Evolutionary conservation across 2,888 invertebrate genomes (phyloP).

Genomic region (Callyntrura guangdongensis): DNA sequence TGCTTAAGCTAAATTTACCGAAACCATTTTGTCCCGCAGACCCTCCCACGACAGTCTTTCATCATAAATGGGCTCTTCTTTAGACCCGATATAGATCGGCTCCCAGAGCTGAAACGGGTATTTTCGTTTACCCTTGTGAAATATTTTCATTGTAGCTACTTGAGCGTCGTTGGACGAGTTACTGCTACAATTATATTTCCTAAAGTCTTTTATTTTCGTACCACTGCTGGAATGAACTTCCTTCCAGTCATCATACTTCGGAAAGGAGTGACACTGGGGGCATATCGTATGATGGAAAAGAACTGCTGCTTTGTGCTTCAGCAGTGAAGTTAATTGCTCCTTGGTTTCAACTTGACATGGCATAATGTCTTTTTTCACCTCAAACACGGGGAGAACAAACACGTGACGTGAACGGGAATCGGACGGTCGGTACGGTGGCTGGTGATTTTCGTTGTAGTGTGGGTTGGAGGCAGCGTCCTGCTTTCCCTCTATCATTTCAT

Average conservation of each 20-base stretch:
- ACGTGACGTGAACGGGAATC: slow-evolving; percentile 86
- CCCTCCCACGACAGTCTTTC: slow-evolving; percentile 98
- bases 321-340: slow-evolving; percentile 89
- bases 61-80: slow-evolving; percentile 95
- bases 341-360: slow-evolving; percentile 90
- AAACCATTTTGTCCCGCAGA: slow-evolving; percentile 98
- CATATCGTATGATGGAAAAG: slow-evolving; percentile 97
- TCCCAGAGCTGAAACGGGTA: slow-evolving; percentile 95
- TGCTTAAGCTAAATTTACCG: slow-evolving; percentile 88
- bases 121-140: slow-evolving; percentile 93
- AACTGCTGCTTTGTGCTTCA: slow-evolving; percentile 92
- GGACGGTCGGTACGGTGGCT: slow-evolving; percentile 85
- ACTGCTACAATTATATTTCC: slow-evolving; percentile 87
- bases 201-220: slow-evolving; percentile 1
- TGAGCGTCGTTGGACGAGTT: neutral
- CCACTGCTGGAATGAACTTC: neutral
- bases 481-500: neutral
- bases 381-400: slow-evolving; percentile 95
- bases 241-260: slow-evolving; percentile 71
- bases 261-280: slow-evolving; percentile 91
- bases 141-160: slow-evolving; percentile 93
- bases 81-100: slow-evolving; percentile 96
- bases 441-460: slow-evolving; percentile 23
- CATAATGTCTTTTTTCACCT: slow-evolving; percentile 88
- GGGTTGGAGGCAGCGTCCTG: neutral